These are phyloP conservation scores for Neodiprion virginianus DNA, from an alignment of 1,140 invertebrate genomes.

Conservation along the genomic window DNA sequence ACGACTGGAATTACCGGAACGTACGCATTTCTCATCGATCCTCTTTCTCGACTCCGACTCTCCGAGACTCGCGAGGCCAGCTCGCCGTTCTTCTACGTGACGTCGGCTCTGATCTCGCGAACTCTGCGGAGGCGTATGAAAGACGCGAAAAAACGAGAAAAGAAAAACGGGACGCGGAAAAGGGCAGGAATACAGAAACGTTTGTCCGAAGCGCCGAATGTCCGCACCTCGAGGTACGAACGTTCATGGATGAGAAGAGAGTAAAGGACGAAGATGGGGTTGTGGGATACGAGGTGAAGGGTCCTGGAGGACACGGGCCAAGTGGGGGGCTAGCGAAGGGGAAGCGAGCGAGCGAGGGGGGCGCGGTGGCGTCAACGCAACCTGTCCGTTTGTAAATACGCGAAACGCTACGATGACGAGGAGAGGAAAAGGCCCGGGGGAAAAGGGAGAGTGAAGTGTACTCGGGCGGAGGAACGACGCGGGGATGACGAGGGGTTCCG, in stretches of 20 bases:
- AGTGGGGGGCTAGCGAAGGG: background rate
- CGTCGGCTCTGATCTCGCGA: constrained; percentile 15
- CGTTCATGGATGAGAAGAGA: background rate
- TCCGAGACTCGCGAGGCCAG: too few species aligned
- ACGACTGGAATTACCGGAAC: constrained; percentile 9
- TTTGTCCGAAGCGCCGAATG: background rate
- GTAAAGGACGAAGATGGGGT: background rate
- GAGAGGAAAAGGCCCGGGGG: background rate
- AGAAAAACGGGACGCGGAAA: background rate
- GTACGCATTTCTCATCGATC: constrained; percentile 17
- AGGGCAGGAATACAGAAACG: background rate
- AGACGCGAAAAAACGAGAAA: constrained; percentile 5
- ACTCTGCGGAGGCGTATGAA: background rate
- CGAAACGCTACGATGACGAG: too few species aligned
- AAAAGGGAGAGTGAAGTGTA: background rate
- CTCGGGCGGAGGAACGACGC: background rate
- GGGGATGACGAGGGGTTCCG: too few species aligned
- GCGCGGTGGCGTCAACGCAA: too few species aligned
- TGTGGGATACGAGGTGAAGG: background rate
- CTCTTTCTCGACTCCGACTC: constrained; percentile 8
- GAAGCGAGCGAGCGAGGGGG: background rate
- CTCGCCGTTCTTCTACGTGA: constrained; percentile 3
- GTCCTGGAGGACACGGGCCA: background rate
- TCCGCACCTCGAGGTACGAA: background rate
- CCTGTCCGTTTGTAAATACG: too few species aligned